Evolutionary conservation across 2,888 invertebrate genomes (phyloP), one percentile per base, ranked within the genome.

Genomic region (Hirtodrosophila histrioides): DNA sequence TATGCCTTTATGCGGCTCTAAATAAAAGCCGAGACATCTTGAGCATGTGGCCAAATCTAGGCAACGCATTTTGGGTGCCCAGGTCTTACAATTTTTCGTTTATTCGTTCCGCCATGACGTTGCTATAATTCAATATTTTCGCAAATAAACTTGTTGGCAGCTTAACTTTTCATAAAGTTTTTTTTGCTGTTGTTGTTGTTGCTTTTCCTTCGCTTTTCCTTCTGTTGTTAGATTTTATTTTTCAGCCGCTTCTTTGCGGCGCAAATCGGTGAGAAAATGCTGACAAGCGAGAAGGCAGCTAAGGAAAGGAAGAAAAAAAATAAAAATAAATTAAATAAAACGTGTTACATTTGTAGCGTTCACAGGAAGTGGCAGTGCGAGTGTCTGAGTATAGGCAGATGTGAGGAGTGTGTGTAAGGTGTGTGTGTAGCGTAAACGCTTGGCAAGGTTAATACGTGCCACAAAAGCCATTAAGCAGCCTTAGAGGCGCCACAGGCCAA

Each of bases 91-190:
- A 36, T 35, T 51, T 53, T 58, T 48, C 39, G 55, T 58, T 56
- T 61, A 57, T 46, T 66, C 56, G 45, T 58, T 45, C 41, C 46
- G 62, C 61, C 68, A 70, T 72, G 83, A 80, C 81, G 78, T 70
- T 68, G 84, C 84, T 81, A 86, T 86, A 83, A 86, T 84, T 84
- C 86, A 84, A 86, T 84, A 86, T 84, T 84, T 83, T 83, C 62
- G 69, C 76, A 86, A 86, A 86, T 86, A 84, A 86, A 84, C 84
- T 86, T 84, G 84, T 86, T 84, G 83, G 86, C 83, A 84, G 83
- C 86, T 84, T 83, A 86, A 84, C 83, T 86, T 83, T 83, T 84
- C 66, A 68, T 67, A 84, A 78, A 78, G 46, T 55, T 41, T 37
- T 41, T 57, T 74, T 54, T 48, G 43, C 33, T 45, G 46, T 48